A percentile compares a stretch with the other conserved stretches of the same genome.
Conservation (phyloP, 2,797 vertebrate species). For the Rhinatrema bivittatum region DNA sequence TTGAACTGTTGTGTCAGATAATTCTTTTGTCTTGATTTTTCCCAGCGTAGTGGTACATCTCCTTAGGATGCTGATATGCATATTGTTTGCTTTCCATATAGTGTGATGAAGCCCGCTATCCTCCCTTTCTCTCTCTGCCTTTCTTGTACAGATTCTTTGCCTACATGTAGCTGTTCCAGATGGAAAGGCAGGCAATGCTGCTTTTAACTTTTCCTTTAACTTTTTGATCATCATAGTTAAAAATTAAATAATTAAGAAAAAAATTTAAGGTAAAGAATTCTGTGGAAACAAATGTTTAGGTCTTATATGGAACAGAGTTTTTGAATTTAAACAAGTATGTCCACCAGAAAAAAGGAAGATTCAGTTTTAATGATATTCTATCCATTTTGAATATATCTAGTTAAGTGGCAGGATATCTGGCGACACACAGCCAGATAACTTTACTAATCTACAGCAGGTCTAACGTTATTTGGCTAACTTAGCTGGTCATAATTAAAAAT, state of each 20-base stretch:
- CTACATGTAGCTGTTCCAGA: slow-evolving; percentile 37
- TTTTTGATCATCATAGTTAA: slow-evolving; percentile 1
- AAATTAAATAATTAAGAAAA: slow-evolving; percentile 11
- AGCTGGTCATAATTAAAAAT: too few species aligned
- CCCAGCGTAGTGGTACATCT: slow-evolving; percentile 65
- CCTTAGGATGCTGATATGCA: slow-evolving; percentile 58
- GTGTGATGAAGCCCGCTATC: slow-evolving; percentile 46
- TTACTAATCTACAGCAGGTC: too few species aligned
- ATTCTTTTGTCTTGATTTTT: slow-evolving; percentile 75
- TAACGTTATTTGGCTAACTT: too few species aligned
- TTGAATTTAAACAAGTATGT: too few species aligned
- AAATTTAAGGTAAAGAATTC: neutral
- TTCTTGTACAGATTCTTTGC: slow-evolving; percentile 35
- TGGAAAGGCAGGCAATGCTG: slow-evolving; percentile 17
- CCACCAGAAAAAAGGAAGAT: too few species aligned
- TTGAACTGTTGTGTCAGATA: slow-evolving; percentile 87
- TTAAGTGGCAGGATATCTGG: too few species aligned
- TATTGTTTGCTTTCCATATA: slow-evolving; percentile 61
- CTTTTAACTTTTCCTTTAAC: slow-evolving; percentile 10
- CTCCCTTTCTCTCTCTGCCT: slow-evolving; percentile 27
- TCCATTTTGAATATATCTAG: too few species aligned
- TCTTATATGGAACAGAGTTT: too few species aligned
- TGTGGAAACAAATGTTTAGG: too few species aligned
- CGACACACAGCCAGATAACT: too few species aligned
- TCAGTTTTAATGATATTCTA: too few species aligned